These are phyloP conservation scores for Cryptophagus acutangulus DNA, from an alignment of 2,888 invertebrate species.

Conservation along the genomic window DNA sequence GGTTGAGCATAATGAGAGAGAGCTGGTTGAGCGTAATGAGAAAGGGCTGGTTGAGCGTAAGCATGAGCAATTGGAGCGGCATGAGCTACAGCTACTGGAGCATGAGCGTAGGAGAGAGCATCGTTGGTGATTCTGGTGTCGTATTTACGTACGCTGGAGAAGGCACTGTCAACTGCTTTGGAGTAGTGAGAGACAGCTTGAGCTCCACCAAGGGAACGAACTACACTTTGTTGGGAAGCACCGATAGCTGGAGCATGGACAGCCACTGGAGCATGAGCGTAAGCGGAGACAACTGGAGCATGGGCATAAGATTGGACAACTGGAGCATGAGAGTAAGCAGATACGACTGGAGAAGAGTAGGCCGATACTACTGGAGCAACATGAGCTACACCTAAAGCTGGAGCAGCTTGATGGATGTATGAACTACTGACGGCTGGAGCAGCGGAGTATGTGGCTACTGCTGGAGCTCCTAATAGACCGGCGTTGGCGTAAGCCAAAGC, in stretches of 20 bases:
- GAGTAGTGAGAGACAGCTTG: slow-evolving; percentile 51
- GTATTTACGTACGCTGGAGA: slow-evolving; percentile 57
- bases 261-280: slow-evolving; percentile 28
- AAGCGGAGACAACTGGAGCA: too few species aligned
- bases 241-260: slow-evolving; percentile 49
- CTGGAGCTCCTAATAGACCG: slow-evolving; percentile 50
- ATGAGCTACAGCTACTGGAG: slow-evolving; percentile 44
- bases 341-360: too few species aligned
- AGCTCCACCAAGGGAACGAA: slow-evolving; percentile 55
- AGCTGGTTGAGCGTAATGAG: slow-evolving; percentile 26
- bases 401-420: slow-evolving; percentile 33
- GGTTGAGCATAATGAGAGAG: slow-evolving; percentile 6
- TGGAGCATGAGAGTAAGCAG: too few species aligned
- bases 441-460: slow-evolving; percentile 34
- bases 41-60: too few species aligned
- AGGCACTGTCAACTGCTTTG: slow-evolving; percentile 57
- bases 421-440: too few species aligned
- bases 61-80: slow-evolving; percentile 29
- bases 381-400: too few species aligned
- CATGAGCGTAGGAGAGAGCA: slow-evolving; percentile 48
- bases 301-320: too few species aligned
- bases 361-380: too few species aligned
- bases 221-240: slow-evolving; percentile 53
- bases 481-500: slow-evolving; percentile 58
- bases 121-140: slow-evolving; percentile 58